Percentiles rank a stretch among this genome's conserved stretches.
phyloP scores from a whole-genome alignment of 1,140 invertebrate species.

The Drosophila miranda region DNA sequence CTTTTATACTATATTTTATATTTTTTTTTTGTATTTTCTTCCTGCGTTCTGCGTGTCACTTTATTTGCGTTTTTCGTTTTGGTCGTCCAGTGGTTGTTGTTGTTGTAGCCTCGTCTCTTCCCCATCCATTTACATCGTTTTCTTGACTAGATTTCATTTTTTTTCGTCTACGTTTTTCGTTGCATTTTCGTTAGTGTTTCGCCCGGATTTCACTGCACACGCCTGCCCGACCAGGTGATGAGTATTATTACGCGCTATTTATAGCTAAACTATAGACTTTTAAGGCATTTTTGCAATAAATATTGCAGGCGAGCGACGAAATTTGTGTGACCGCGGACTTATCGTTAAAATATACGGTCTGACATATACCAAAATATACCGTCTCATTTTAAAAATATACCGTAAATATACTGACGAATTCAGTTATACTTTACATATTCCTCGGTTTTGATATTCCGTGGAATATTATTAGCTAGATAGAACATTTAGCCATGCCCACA shows the following conservation, averaged over 20 bases:
- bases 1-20: conserved; percentile 50
- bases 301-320: conserved; percentile 49
- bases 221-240: conserved; percentile 17
- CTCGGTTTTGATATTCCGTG: too few species aligned
- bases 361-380: too few species aligned
- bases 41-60: conserved; percentile 67
- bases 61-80: conserved; percentile 73
- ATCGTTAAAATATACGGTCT: neutral
- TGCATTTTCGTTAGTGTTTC: conserved; percentile 27
- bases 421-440: too few species aligned
- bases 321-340: neutral
- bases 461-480: too few species aligned
- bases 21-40: conserved; percentile 46
- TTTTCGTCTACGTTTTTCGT: conserved; percentile 51
- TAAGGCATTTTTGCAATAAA: conserved; percentile 61
- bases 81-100: conserved; percentile 26
- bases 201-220: conserved; percentile 17
- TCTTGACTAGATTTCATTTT: conserved; percentile 70
- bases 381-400: too few species aligned
- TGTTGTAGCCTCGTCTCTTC: conserved; percentile 39
- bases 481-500: too few species aligned
- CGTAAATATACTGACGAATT: too few species aligned
- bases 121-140: conserved; percentile 57
- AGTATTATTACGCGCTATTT: conserved; percentile 28
- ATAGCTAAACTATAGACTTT: conserved; percentile 33